Conservation (phyloP, 2,113 vertebrate species). For the Oncorhynchus masou region DNA sequence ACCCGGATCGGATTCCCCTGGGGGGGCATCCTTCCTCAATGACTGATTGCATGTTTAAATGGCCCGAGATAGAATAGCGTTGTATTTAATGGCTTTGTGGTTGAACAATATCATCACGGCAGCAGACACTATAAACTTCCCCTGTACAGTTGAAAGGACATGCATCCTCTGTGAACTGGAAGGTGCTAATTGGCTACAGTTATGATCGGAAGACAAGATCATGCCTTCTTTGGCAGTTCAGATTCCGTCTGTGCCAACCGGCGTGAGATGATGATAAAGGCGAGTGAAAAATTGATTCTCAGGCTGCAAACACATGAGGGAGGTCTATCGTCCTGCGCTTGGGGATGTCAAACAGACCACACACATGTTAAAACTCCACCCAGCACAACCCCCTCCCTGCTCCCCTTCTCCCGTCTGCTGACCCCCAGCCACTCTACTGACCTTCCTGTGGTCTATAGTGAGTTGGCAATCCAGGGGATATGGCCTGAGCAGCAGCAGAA, state of each 20-base stretch:
- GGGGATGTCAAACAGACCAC: conserved; percentile 28
- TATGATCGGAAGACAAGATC: conserved; percentile 6
- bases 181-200: background rate
- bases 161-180: background rate
- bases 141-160: background rate
- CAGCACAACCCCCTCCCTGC: background rate
- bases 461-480: conserved; percentile 76
- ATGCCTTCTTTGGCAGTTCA: conserved; percentile 9
- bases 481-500: conserved; percentile 73
- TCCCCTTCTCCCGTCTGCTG: background rate
- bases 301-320: conserved; percentile 10
- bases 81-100: conserved; percentile 12
- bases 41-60: conserved; percentile 17
- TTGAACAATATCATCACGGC: background rate
- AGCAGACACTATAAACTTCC: conserved; percentile 14
- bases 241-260: conserved; percentile 24
- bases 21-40: background rate
- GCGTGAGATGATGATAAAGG: background rate
- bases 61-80: conserved; percentile 1
- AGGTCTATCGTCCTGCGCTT: conserved; percentile 1
- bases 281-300: background rate
- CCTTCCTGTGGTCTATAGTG: conserved; percentile 85
- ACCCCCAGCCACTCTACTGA: conserved; percentile 58
- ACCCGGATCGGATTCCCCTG: conserved; percentile 20
- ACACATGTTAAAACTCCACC: conserved; percentile 1